Percentiles rank a stretch among this genome's conserved stretches.
Conservation (phyloP, 30 jellyfish, hydroid and myxozoan genomes). For the Rhopilema esculentum region DNA sequence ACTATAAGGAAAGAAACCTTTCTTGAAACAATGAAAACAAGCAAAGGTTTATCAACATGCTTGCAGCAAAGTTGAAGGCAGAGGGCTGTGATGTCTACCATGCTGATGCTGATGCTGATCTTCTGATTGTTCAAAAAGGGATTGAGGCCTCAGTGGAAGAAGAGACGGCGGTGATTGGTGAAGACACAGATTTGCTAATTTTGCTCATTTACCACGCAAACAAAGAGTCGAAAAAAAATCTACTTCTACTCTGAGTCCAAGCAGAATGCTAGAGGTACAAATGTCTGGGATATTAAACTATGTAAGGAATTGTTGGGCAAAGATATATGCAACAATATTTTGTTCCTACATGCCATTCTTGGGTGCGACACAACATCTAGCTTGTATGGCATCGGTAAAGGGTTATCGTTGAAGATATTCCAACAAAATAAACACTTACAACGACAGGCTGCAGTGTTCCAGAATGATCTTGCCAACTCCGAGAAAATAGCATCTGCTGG, state of each 20-base stretch:
- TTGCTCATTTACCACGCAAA: constrained; percentile 52
- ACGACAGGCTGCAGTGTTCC: constrained; percentile 42
- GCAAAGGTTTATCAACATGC: constrained; percentile 53
- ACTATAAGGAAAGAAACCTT: constrained; percentile 43
- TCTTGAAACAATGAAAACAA: constrained; percentile 34
- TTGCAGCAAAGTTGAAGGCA: constrained; percentile 29
- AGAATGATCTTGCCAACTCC: constrained; percentile 23
- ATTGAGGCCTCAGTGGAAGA: constrained; percentile 38
- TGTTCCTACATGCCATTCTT: constrained; percentile 70
- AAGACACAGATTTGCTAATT: constrained; percentile 55
- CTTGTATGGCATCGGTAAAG: constrained; percentile 67
- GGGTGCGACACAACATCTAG: constrained; percentile 79
- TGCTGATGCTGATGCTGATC: constrained; percentile 65
- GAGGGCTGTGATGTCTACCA: constrained; percentile 37
- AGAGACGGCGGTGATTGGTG: constrained; percentile 70
- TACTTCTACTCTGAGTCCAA: constrained; percentile 63
- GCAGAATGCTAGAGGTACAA: constrained; percentile 36
- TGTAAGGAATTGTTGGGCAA: constrained; percentile 12
- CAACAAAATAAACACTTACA: constrained; percentile 31
- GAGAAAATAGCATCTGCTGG: constrained; percentile 51
- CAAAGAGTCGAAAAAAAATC: constrained; percentile 23
- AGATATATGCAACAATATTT: constrained; percentile 51
- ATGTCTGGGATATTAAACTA: constrained; percentile 48
- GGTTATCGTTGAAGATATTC: constrained; percentile 49
- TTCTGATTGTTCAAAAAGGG: constrained; percentile 65